Evolutionary conservation across 2,797 vertebrate genomes (phyloP).

Genomic region (Danio tinwini): DNA sequence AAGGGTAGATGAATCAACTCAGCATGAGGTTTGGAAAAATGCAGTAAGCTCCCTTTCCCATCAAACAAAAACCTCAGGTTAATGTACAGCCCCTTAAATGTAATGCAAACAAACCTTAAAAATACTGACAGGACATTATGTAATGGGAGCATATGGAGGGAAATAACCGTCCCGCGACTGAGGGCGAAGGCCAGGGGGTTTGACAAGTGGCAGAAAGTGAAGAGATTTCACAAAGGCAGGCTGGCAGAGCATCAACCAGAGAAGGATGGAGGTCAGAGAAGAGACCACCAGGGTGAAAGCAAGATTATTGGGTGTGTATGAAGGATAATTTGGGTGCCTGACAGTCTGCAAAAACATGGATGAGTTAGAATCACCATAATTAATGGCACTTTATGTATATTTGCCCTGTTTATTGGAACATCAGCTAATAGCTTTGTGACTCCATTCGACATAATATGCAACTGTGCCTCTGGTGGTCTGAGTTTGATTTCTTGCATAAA

Average conservation of each 20-base stretch:
- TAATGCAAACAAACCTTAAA: conserved; percentile 69
- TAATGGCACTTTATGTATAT: conserved; percentile 25
- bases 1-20: conserved; percentile 72
- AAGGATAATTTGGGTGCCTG: conserved; percentile 57
- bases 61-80: conserved; percentile 68
- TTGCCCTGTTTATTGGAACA: conserved; percentile 36
- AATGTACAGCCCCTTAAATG: conserved; percentile 57
- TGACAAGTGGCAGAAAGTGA: conserved; percentile 31
- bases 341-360: conserved; percentile 52
- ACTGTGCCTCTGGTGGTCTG: background rate
- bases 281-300: conserved; percentile 56
- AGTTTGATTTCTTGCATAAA: too few relatives aligned
- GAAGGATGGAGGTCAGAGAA: conserved; percentile 51
- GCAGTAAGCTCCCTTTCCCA: conserved; percentile 68
- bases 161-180: conserved; percentile 26
- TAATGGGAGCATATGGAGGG: conserved; percentile 29
- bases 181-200: conserved; percentile 1
- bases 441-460: background rate
- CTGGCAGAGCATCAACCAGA: conserved; percentile 31
- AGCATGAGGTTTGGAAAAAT: conserved; percentile 72
- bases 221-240: conserved; percentile 33
- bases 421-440: background rate
- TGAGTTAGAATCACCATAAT: conserved; percentile 45
- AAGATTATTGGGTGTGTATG: conserved; percentile 41
- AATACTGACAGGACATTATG: conserved; percentile 51